Evolutionary conservation across 2,888 invertebrate genomes (phyloP), one percentile per base, ranked within the genome.

Genomic region (Amphipyra tragopoginis): DNA sequence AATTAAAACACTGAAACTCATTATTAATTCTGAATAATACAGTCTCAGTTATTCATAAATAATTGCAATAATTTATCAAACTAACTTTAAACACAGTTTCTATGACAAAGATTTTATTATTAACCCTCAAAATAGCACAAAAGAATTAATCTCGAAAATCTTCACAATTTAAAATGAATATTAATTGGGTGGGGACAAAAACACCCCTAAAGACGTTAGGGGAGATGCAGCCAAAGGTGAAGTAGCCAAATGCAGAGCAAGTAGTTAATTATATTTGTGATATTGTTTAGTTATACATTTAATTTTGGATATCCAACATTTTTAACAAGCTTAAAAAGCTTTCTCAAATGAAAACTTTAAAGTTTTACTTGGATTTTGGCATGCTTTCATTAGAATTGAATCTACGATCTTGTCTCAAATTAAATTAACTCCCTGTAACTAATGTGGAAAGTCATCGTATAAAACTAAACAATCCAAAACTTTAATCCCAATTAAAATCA

Each of bases 101-200:
- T 87, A 86, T 91, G 88, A 90, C 85, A 86, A 90, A 89, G 66
- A 77, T 82, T 82, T 80, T 83, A 81, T 80, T 82, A 80, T 65
- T 42, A 77, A 72, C 75, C 87, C 88, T 70, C 65, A 86, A 90
- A 92, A 93, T 93, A 91, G 88, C 79, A 76, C 73, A 88, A 92
- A 91, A 92, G 93, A 92, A 88, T 82, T 90, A 93, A 92, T 93
- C 90, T 88, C 80, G 72, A 88, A 86, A 88, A 91, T 88, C 89
- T 90, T 86, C 83, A 81, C 82, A 87, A 85, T 79, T 84, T 67
- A 75, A 74, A 80, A 79, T 80, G 75, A 79, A 79, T 79, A 75
- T 80, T 79, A 80, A 80, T 79, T 67, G 68, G 75, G 61, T 86
- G 86, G 88, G 87, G 87, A 88, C 85, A 82, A 86, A 78, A 79